Evolutionary conservation across 2,113 vertebrate genomes (phyloP), one percentile per base, ranked within the genome.

Genomic region (Odobenus rosmarus): DNA sequence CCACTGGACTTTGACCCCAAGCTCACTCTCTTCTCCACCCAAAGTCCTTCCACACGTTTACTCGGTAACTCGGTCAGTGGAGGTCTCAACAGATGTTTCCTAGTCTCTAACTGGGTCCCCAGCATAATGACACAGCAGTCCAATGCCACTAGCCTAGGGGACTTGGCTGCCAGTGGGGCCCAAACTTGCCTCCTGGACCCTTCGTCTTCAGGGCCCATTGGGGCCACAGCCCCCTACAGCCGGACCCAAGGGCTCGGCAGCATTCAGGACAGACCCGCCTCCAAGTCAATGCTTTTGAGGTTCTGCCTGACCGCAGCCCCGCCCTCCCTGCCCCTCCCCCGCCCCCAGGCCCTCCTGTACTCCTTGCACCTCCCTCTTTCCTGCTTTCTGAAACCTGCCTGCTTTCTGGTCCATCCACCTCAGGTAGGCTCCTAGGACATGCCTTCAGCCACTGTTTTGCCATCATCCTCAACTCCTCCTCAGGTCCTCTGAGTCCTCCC

Each of bases 401-500:
- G n/a, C 39, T 39, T 80, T 74, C n/a, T 21, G 0, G 0, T 11
- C 59, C 4, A 0, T 53, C 53, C 31, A 15, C 18, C 19, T 88
- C n/a, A 28, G 42, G n/a, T 15, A 9, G 77, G 71, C 13, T 19
- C 39, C 28, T 5, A 2, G 49, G 61, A 13, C 15, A 1, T 28
- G 51, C 46, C 72, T 59, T 84, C 39, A 93, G 59, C 88, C 4
- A 11, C 31, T 51, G 4, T 15, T 84, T 89, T 69, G 39, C 51
- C 14, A 0, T 18, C 42, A 13, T 83, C 67, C 42, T 96, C 39
- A 15, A 9, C n/a, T 42, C 80, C 62, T 76, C 31, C 53, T 36
- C 7, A 28, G 28, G 6, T 18, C 59, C 46, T 81, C 62, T 13
- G 0, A 1, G 39, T 46, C 55, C 12, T 84, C 62, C n/a, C 28